Base-by-base conservation (phyloP, 2,888 invertebrate species). In the Pandemis heparana region DNA sequence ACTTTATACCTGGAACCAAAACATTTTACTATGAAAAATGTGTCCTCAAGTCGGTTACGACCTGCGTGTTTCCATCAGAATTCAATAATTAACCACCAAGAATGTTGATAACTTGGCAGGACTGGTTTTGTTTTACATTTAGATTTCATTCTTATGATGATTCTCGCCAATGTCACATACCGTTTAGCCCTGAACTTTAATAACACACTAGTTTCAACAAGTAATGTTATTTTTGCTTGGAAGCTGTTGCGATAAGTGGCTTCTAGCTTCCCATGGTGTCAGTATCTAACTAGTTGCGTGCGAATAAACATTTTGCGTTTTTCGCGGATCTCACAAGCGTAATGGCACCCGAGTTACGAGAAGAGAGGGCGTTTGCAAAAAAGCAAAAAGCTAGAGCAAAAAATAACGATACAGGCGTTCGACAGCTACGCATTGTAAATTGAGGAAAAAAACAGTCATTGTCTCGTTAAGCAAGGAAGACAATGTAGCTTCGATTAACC, bases 401-500 rank as follows among this genome's bases (percentile, higher is more conserved):
- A 88, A 85, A 75, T 81, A 77, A 81, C 82, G 80, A 83, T 80
- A 82, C 80, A 84, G 81, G 82, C 84, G 85, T 88, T 88, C 85
- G 83, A 88, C 84, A 87, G 85, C 86, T 87, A 87, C 83, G 85
- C 87, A 85, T 90, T 90, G 87, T 85, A 85, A 86, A 85, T 82
- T 79, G 83, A 84, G 80, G 85, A 89, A 92, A 93, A 93, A 92
- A 89, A 83, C 81, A 80, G 83, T 87, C 87, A 92, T 92, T 91
- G 90, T 91, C 85, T 87, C 83, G 82, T 86, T 87, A 82, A 86
- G 84, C 82, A 86, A 88, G 90, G 92, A 90, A 93, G 89, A 92
- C 91, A 93, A 94, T 92, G 91, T 89, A 88, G 85, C 84, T 82
- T 84, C 87, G 88, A 89, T 91, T 89, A 89, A 88, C 85, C 80